A percentile compares a stretch with the other conserved stretches of the same genome.
These are phyloP conservation scores for Megalops cyprinoides DNA, from an alignment of 2,797 vertebrate genomes.

Conservation along the genomic window DNA sequence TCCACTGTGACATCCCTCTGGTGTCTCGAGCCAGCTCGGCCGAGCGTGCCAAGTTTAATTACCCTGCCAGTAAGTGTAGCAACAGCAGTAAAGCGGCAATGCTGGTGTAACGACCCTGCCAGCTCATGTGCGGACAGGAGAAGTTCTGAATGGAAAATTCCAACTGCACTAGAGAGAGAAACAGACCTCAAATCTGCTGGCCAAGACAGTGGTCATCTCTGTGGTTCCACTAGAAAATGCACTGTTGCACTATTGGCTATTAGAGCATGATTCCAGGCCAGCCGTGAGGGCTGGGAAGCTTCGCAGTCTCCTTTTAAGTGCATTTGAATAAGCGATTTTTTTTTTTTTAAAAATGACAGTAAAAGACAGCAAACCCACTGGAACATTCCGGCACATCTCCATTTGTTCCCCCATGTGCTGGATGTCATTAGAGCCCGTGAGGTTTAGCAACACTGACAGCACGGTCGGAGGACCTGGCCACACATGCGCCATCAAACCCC, in stretches of 20 bases:
- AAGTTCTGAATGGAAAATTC: background rate
- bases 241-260: background rate
- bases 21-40: background rate
- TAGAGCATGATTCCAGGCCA: background rate
- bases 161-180: background rate
- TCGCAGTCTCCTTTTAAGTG: background rate
- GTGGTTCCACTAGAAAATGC: background rate
- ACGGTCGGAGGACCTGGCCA: slow-evolving; percentile 9
- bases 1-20: background rate
- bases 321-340: background rate
- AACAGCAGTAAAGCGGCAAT: background rate
- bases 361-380: background rate
- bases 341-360: no score
- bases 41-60: background rate
- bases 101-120: background rate
- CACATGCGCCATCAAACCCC: no score
- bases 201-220: background rate
- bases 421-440: background rate
- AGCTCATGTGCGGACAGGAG: background rate
- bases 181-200: no score
- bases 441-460: slow-evolving; percentile 37
- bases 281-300: background rate
- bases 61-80: background rate
- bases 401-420: background rate
- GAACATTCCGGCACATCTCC: background rate